Percentiles rank a stretch among this genome's conserved stretches.
phyloP scores from a whole-genome alignment of 1,140 invertebrate genomes.

The Drosophila dunni region DNA sequence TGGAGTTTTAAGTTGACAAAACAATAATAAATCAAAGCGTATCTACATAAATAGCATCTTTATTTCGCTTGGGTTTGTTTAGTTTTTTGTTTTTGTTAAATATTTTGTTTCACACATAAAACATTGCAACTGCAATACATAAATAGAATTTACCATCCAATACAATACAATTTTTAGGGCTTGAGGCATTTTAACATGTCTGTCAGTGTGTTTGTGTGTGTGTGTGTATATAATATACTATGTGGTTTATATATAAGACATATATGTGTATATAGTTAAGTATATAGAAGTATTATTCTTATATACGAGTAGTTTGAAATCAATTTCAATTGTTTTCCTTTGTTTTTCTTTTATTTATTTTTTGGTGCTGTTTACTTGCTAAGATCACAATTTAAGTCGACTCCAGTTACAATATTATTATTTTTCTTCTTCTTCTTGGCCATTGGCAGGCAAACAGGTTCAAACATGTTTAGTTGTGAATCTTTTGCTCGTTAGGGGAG shows the following conservation, averaged over 20 bases:
- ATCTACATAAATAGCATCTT: constrained; percentile 57
- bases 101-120: constrained; percentile 49
- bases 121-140: constrained; percentile 54
- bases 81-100: constrained; percentile 20
- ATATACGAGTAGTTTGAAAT: constrained; percentile 26
- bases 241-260: constrained; percentile 38
- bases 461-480: constrained; percentile 16
- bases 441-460: constrained; percentile 12
- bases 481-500: constrained; percentile 1
- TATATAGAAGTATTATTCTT: constrained; percentile 11
- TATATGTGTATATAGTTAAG: constrained; percentile 6
- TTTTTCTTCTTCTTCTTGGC: neutral
- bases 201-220: constrained; percentile 3
- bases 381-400: constrained; percentile 59
- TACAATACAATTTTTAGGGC: constrained; percentile 28
- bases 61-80: constrained; percentile 49
- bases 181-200: constrained; percentile 5
- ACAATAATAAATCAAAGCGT: neutral
- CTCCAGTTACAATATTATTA: constrained; percentile 34
- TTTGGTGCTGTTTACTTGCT: constrained; percentile 54
- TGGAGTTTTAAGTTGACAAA: neutral
- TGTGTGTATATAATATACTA: constrained; percentile 30
- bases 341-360: constrained; percentile 4
- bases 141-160: constrained; percentile 45
- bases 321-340: constrained; percentile 18